Conservation (phyloP, 2,113 vertebrate genomes). For the Cariama cristata region DNA sequence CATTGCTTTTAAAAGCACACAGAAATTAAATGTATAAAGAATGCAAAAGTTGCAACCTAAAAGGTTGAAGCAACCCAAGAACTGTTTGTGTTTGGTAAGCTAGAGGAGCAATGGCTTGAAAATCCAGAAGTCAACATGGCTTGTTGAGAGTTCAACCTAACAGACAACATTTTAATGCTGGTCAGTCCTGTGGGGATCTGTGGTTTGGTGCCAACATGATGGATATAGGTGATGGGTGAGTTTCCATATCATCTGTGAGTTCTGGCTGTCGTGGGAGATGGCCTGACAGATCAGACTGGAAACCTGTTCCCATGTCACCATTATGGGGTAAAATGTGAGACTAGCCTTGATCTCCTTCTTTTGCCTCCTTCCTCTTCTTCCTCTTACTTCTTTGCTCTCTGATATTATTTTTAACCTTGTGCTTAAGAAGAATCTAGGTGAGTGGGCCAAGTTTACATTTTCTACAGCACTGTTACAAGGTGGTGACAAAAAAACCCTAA, state of each 20-base stretch:
- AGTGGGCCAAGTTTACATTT: not conserved
- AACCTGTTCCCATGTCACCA: not conserved
- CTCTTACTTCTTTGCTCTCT: not conserved
- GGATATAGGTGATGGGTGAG: too few relatives aligned
- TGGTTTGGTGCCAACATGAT: not conserved
- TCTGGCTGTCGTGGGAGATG: not conserved
- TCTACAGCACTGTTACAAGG: not conserved
- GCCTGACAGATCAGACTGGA: not conserved
- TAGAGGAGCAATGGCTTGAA: not conserved
- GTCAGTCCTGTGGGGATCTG: not conserved
- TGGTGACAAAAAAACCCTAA: not conserved
- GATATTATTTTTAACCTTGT: not conserved
- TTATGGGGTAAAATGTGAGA: not conserved
- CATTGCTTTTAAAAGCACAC: not conserved
- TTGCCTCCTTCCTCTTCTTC: not conserved
- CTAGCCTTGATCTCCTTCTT: not conserved
- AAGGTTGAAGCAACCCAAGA: not conserved
- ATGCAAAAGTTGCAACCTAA: not conserved
- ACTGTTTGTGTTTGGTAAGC: not conserved
- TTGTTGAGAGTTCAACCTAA: not conserved
- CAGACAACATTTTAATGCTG: not conserved
- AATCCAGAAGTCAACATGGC: accelerated
- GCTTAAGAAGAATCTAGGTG: not conserved
- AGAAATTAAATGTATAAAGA: not conserved
- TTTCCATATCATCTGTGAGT: not conserved